These are phyloP conservation scores for Diplosoma virens DNA, from an alignment of 23 tunicate genomes.

Conservation along the genomic window DNA sequence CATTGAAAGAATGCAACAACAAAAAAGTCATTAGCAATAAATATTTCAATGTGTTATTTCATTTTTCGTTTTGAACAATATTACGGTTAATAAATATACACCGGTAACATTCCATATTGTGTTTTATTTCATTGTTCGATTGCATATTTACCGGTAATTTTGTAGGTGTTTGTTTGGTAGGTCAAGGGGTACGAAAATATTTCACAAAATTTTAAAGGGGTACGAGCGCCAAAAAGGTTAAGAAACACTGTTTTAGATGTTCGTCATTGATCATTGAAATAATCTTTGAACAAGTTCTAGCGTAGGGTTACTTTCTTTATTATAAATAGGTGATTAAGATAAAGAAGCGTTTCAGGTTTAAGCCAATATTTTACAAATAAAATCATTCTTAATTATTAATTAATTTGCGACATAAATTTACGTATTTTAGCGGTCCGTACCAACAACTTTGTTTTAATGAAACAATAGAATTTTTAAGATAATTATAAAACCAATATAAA, in stretches of 20 bases:
- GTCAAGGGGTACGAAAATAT: background rate
- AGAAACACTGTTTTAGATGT: slow-evolving; percentile 3
- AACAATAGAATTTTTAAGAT: no score
- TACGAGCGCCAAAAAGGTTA: slow-evolving; percentile 13
- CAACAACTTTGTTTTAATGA: no score
- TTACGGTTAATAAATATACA: slow-evolving; percentile 13
- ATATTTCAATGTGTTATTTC: slow-evolving; percentile 6
- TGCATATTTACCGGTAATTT: slow-evolving; percentile 11
- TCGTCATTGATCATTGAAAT: no score
- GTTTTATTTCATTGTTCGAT: slow-evolving; percentile 4
- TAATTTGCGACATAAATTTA: no score
- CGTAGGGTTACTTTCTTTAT: no score
- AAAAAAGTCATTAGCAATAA: slow-evolving; percentile 17
- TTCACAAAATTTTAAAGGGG: slow-evolving; percentile 3
- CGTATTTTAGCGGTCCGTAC: no score
- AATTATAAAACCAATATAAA: no score
- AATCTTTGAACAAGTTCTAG: background rate
- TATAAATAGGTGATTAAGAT: no score
- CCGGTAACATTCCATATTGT: slow-evolving; percentile 3
- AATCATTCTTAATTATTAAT: no score
- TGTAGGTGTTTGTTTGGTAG: slow-evolving; percentile 13
- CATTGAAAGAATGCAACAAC: slow-evolving; percentile 19
- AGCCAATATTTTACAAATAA: no score
- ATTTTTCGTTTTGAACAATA: slow-evolving; percentile 5
- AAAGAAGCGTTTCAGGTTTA: no score